Evolutionary conservation across 2,113 vertebrate genomes (phyloP).

Genomic region (Anser cygnoides): DNA sequence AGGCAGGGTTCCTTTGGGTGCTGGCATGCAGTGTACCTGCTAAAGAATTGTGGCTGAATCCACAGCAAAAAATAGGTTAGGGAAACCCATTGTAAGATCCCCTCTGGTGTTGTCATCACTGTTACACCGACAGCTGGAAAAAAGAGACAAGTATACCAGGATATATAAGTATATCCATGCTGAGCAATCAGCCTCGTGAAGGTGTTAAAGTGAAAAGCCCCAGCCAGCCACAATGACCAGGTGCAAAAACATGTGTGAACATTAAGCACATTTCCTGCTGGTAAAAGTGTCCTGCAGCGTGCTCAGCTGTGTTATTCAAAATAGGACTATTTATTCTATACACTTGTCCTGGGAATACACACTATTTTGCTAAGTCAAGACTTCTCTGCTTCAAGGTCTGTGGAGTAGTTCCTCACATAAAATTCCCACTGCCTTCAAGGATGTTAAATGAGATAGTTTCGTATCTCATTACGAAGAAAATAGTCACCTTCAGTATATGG

Average conservation of each 20-base stretch:
- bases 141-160: not conserved
- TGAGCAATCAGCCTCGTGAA: not conserved
- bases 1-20: not conserved
- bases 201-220: not conserved
- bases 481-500: not conserved
- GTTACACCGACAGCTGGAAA: not conserved
- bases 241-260: not conserved
- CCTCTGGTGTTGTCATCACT: not conserved
- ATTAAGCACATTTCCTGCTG: not conserved
- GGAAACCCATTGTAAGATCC: too few relatives aligned
- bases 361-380: not conserved
- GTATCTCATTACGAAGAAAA: not conserved
- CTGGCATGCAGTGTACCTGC: too few relatives aligned
- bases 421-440: not conserved
- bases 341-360: not conserved
- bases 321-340: not conserved
- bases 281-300: not conserved
- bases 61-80: too few relatives aligned
- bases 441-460: not conserved
- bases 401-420: not conserved
- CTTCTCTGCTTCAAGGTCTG: not conserved
- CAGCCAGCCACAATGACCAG: not conserved
- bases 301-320: not conserved
- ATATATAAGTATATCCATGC: not conserved
- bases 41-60: too few relatives aligned